Evolutionary conservation across 2,113 vertebrate genomes (phyloP).

Genomic region (Nymphicus hollandicus): DNA sequence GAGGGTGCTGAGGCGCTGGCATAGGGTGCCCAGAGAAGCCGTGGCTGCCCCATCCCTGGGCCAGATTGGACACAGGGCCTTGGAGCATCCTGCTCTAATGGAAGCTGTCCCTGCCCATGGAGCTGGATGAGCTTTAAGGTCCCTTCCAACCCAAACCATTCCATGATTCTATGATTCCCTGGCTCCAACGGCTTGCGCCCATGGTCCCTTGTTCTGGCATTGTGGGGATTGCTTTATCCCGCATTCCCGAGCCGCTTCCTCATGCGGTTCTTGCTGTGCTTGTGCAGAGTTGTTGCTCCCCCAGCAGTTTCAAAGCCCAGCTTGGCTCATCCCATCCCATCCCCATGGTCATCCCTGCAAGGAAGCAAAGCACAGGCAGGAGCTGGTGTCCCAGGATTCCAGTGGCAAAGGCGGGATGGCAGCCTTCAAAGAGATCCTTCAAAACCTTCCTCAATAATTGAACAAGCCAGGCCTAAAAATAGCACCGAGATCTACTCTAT

Average conservation of each 20-base stretch:
- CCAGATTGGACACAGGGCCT: background rate
- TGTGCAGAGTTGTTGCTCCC: accelerated
- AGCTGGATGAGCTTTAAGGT: background rate
- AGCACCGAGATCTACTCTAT: background rate
- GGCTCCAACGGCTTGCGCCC: accelerated
- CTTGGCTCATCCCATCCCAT: accelerated
- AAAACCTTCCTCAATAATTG: slow-evolving; percentile 58
- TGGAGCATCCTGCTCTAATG: background rate
- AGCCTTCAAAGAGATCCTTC: slow-evolving; percentile 7
- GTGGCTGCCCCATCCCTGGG: background rate
- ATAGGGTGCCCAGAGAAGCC: background rate
- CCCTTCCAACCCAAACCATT: background rate
- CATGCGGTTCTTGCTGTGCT: accelerated
- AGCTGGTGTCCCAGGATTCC: accelerated
- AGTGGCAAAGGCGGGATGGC: background rate
- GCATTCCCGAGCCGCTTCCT: accelerated
- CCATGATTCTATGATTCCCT: background rate
- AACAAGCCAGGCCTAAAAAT: slow-evolving; percentile 50
- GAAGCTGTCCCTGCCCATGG: background rate
- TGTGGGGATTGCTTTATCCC: background rate
- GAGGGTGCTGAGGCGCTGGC: background rate
- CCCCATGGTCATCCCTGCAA: accelerated
- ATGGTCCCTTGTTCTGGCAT: background rate
- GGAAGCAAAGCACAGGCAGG: background rate
- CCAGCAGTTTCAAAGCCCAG: accelerated